Evolutionary conservation across 2,797 vertebrate species (phyloP).

Genomic region (Salarias fasciatus): DNA sequence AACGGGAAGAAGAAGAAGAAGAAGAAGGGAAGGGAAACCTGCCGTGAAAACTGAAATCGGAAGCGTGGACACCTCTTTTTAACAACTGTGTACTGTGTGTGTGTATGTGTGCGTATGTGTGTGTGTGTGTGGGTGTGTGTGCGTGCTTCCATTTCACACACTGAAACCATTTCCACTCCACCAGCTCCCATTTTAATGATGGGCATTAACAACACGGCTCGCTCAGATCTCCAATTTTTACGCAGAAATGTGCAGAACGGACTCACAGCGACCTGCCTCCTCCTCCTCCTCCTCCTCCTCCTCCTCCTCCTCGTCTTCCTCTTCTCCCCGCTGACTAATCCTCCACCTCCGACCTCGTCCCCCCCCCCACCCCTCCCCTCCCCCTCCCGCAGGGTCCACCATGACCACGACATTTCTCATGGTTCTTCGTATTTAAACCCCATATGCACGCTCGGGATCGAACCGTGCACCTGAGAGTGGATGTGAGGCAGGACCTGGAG

Average conservation of each 20-base stretch:
- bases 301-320: constrained; percentile 9
- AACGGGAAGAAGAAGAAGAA: not conserved
- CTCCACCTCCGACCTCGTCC: constrained; percentile 5
- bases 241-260: constrained; percentile 56
- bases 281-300: not conserved
- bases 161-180: constrained; percentile 52
- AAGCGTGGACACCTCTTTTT: constrained; percentile 25
- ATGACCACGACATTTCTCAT: constrained; percentile 8
- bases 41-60: constrained; percentile 47
- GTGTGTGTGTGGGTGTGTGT: constrained; percentile 12
- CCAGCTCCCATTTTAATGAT: constrained; percentile 56
- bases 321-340: constrained; percentile 31
- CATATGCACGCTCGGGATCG: too few relatives aligned
- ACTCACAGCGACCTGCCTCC: constrained; percentile 18
- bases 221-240: constrained; percentile 64
- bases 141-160: constrained; percentile 27
- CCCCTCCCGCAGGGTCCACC: not conserved
- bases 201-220: constrained; percentile 39
- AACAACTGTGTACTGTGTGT: not conserved
- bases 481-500: too few relatives aligned
- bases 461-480: too few relatives aligned
- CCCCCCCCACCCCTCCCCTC: constrained; percentile 16
- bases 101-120: constrained; percentile 9
- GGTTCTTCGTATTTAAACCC: constrained; percentile 36
- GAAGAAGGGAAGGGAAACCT: not conserved